Evolutionary conservation across 2,797 vertebrate genomes (phyloP), one percentile per base, ranked within the genome.

Genomic region (Podarcis lilfordi): DNA sequence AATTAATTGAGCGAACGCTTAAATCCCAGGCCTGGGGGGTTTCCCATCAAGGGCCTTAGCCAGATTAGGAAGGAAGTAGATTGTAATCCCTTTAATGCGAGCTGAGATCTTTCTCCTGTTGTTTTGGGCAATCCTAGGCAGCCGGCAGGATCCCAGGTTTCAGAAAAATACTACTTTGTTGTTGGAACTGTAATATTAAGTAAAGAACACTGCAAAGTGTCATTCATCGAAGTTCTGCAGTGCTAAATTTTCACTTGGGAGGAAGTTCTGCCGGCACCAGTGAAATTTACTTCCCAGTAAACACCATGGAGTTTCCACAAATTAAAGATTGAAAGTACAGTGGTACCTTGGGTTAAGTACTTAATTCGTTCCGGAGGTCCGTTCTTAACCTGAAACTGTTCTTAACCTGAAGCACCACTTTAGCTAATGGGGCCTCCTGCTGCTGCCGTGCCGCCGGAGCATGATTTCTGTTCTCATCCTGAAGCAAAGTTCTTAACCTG

Each of bases 71-170:
- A 97, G 97, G 97, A 97, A 97, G 96, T 97, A 95, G 95, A 96
- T 95, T 96, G 95, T 97, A 97, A 97, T 97, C 97, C 96, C 93
- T 96, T 97, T 97, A 97, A 96, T 97, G 94, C 93, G 94, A 92
- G 92, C 93, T 94, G 94, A 94, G 96, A 55, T 55, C 50, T 55
- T 95, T 96, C 96, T 89, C 92, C 96, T 95, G 81, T 91, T 90
- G 88, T 94, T 91, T 77, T 43, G 32, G 40, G 90, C 88, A 89
- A 92, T 91, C 61, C 94, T 59, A 72, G 15, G 68, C 35, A 25
- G 21, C 27, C 72, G 32, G 27, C 68, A 78, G 17, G 32, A 91
- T 91, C 91, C 89, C 88, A 88, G 89, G 21, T 80, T 88, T 95
- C n/a, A 61, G 50, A 76, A 43, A 76, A 19, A 40, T 4, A 27